These are phyloP conservation scores for Laupala kohalensis DNA, from an alignment of 1,140 invertebrate species.

Conservation along the genomic window DNA sequence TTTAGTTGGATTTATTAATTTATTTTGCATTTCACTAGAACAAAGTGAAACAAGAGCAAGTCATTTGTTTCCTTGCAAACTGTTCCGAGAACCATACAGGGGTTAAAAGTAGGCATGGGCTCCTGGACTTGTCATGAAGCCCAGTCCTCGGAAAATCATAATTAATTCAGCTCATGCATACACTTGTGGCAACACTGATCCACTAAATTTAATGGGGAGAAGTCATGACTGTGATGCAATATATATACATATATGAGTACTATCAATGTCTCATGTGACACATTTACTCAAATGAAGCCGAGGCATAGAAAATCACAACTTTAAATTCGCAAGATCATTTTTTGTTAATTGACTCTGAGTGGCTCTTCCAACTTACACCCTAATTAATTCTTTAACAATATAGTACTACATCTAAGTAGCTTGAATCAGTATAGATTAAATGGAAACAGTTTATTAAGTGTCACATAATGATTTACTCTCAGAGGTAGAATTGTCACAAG, in stretches of 20 bases:
- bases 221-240: not conserved
- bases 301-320: not conserved
- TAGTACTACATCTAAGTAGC: not conserved
- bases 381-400: not conserved
- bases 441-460: not conserved
- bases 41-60: not conserved
- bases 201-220: not conserved
- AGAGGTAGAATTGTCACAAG: not conserved
- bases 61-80: not conserved
- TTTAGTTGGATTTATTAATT: not conserved
- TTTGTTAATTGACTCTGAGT: constrained; percentile 5
- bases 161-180: not conserved
- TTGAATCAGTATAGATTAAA: not conserved
- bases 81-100: not conserved
- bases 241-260: not conserved
- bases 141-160: not conserved
- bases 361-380: constrained; percentile 1
- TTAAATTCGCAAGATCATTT: not conserved
- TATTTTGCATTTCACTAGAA: not conserved
- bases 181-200: not conserved
- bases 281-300: not conserved
- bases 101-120: not conserved
- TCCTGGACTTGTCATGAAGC: not conserved
- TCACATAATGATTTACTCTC: not conserved
- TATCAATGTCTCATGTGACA: not conserved